These are phyloP conservation scores for Penaeus indicus DNA, from an alignment of 1,140 invertebrate genomes.

Conservation along the genomic window DNA sequence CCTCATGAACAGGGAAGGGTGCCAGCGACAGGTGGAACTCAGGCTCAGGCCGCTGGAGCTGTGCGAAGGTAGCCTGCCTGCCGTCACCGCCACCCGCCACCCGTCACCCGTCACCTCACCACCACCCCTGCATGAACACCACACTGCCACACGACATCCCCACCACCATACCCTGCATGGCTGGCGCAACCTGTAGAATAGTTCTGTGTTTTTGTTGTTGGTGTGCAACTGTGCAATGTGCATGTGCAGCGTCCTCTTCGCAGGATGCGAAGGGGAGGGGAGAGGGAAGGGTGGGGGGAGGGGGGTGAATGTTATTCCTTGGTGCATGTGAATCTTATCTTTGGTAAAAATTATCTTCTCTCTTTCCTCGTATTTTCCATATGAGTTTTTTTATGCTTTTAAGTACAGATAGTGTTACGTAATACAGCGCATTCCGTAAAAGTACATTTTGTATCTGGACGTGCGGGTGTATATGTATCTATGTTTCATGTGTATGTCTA, in stretches of 20 bases:
- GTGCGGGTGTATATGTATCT: neutral
- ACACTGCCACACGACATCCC: neutral
- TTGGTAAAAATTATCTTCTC: neutral
- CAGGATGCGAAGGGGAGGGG: too few relatives aligned
- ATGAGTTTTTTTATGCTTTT: too few relatives aligned
- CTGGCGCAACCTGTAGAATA: too few relatives aligned
- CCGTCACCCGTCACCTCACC: neutral
- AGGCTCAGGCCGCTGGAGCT: slow-evolving; percentile 82
- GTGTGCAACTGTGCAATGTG: too few relatives aligned
- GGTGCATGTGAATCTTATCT: slow-evolving; percentile 1
- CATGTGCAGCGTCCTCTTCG: too few relatives aligned
- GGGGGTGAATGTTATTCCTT: slow-evolving; percentile 23
- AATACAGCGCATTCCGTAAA: too few relatives aligned
- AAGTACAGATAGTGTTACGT: too few relatives aligned
- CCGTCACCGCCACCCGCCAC: neutral
- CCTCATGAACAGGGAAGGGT: slow-evolving; percentile 88
- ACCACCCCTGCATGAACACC: neutral
- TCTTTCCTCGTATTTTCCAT: neutral
- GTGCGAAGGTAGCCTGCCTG: slow-evolving; percentile 78
- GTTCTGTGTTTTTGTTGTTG: too few relatives aligned
- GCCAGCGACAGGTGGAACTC: slow-evolving; percentile 85
- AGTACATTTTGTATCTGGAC: too few relatives aligned
- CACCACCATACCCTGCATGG: neutral
- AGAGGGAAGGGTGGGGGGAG: too few relatives aligned
- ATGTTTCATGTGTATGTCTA: neutral